Evolutionary conservation across 2,888 invertebrate species (phyloP).

Genomic region (Eilema sororculum): DNA sequence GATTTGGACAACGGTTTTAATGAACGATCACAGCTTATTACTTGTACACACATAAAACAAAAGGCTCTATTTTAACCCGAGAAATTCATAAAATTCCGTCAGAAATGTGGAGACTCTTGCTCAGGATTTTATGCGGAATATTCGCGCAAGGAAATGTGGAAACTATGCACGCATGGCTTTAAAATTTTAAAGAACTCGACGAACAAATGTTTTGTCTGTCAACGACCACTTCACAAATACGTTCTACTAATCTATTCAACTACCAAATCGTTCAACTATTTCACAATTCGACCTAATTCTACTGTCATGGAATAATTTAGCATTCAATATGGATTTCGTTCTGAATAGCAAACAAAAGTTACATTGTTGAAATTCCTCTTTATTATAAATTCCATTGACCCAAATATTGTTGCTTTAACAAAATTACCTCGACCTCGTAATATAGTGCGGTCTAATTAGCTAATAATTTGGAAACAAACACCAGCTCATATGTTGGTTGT

Average conservation of each 20-base stretch:
- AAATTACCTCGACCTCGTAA: constrained; percentile 50
- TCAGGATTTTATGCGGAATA: background rate
- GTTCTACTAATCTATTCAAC: constrained; percentile 12
- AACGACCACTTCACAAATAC: constrained; percentile 8
- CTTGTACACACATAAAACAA: constrained; percentile 32
- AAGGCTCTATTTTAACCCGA: constrained; percentile 39
- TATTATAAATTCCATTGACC: constrained; percentile 54
- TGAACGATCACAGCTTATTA: constrained; percentile 40
- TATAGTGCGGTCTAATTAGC: constrained; percentile 63
- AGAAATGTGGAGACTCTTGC: background rate
- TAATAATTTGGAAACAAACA: constrained; percentile 62
- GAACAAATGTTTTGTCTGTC: constrained; percentile 5
- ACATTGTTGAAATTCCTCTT: constrained; percentile 45
- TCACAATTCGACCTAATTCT: constrained; percentile 25
- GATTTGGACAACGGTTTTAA: constrained; percentile 45
- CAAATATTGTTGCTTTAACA: constrained; percentile 49
- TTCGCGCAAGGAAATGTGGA: background rate
- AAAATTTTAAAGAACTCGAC: background rate
- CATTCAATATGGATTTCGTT: constrained; percentile 31
- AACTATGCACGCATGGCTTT: background rate
- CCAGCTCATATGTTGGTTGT: constrained; percentile 52
- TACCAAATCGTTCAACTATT: constrained; percentile 26
- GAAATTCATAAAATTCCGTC: constrained; percentile 14
- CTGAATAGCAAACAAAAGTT: constrained; percentile 35
- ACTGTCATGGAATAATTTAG: constrained; percentile 41